phyloP scores from a whole-genome alignment of 1,140 invertebrate species.

The Coenobita brevimanus region DNA sequence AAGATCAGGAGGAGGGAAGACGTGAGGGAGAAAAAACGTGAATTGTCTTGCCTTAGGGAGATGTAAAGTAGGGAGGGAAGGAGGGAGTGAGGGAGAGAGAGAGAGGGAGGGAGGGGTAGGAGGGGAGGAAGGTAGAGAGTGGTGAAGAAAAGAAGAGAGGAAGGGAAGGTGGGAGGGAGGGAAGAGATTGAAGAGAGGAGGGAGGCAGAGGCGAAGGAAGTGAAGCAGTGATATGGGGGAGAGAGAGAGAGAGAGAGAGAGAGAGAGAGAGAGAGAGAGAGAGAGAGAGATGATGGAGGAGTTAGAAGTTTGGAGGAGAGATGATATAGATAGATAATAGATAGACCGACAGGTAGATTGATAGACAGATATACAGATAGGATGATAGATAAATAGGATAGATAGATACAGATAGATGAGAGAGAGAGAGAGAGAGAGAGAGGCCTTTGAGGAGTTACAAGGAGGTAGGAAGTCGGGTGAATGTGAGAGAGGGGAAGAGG shows the following conservation, averaged over 20 bases:
- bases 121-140: background rate
- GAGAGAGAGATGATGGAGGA: too few species aligned
- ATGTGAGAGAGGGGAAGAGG: too few species aligned
- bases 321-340: too few species aligned
- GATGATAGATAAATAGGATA: background rate
- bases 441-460: too few species aligned
- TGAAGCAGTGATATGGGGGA: background rate
- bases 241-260: too few species aligned
- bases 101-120: background rate
- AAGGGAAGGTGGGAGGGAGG: background rate
- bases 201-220: background rate
- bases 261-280: too few species aligned
- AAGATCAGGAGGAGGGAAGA: background rate
- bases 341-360: background rate
- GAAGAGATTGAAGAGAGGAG: background rate
- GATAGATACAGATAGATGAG: background rate
- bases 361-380: background rate
- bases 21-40: background rate
- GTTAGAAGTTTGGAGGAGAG: too few species aligned
- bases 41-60: background rate
- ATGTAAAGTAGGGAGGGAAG: background rate
- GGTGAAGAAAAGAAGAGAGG: background rate
- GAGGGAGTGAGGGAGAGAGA: background rate
- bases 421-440: background rate
- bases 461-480: too few species aligned